Evolutionary conservation across 1,140 invertebrate species (phyloP).

Genomic region (Nephila pilipes): DNA sequence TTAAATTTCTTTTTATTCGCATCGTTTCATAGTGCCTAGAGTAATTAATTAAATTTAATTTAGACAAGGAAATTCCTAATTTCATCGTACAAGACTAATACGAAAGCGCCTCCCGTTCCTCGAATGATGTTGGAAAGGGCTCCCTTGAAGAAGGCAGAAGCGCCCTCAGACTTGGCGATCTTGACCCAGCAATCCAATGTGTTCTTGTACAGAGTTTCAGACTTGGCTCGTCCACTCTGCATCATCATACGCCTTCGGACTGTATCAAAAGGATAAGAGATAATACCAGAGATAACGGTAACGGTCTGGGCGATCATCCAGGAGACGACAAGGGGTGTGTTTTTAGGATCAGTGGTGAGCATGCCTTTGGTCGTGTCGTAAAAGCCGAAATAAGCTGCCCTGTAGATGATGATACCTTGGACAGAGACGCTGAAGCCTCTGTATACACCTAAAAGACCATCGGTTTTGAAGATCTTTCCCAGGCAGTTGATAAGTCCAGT

Average conservation of each 20-base stretch:
- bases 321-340: constrained; percentile 91
- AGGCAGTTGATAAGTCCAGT: constrained; percentile 93
- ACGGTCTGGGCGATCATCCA: constrained; percentile 93
- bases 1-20: constrained; percentile 33
- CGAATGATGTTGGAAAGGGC: constrained; percentile 90
- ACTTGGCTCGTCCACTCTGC: constrained; percentile 89
- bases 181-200: constrained; percentile 91
- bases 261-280: constrained; percentile 97
- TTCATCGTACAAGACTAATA: constrained; percentile 90
- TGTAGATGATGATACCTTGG: constrained; percentile 86
- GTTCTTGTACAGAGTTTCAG: constrained; percentile 90
- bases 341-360: constrained; percentile 89
- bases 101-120: constrained; percentile 90
- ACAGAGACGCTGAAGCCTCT: constrained; percentile 96
- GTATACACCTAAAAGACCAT: constrained; percentile 93
- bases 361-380: constrained; percentile 95
- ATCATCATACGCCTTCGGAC: constrained; percentile 97
- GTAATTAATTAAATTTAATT: constrained; percentile 62
- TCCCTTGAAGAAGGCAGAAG: constrained; percentile 90
- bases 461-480: constrained; percentile 92
- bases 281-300: constrained; percentile 92
- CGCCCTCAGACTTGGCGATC: constrained; percentile 88
- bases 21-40: constrained; percentile 58
- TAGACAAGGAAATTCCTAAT: constrained; percentile 84
- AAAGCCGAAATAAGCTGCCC: constrained; percentile 96